Conservation (phyloP, 2,113 vertebrate genomes). For the Albula goreensis region DNA sequence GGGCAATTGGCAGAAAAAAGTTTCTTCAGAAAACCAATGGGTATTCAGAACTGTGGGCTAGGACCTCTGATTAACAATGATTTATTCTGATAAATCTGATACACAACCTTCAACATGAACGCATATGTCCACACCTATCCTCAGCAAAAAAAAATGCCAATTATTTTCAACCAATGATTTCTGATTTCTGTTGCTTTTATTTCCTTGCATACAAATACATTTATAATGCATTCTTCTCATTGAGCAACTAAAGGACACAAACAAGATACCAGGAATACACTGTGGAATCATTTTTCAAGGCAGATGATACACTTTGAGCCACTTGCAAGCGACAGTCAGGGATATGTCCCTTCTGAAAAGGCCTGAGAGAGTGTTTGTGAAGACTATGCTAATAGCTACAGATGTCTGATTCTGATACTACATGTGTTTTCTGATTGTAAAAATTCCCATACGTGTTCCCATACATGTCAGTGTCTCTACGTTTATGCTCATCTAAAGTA, state of each 20-base stretch:
- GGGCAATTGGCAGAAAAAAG: too few relatives aligned
- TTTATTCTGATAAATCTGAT: neutral
- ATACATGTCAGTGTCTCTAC: constrained; percentile 34
- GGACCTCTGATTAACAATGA: too few relatives aligned
- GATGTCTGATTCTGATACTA: constrained; percentile 66
- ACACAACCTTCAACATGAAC: neutral
- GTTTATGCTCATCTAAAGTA: constrained; percentile 32
- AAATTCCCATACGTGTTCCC: constrained; percentile 15
- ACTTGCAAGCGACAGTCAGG: constrained; percentile 55
- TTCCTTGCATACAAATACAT: neutral
- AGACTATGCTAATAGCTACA: constrained; percentile 53
- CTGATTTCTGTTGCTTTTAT: too few relatives aligned
- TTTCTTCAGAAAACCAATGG: too few relatives aligned
- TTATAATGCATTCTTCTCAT: constrained; percentile 15
- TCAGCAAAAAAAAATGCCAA: neutral
- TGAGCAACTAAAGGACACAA: neutral
- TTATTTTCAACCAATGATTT: neutral
- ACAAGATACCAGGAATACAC: neutral
- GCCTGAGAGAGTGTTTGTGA: constrained; percentile 66
- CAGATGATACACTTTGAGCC: constrained; percentile 46
- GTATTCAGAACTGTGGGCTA: too few relatives aligned
- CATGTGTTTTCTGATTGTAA: constrained; percentile 49
- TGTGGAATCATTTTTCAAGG: constrained; percentile 11
- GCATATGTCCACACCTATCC: neutral
- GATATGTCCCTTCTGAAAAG: constrained; percentile 59